phyloP scores from a whole-genome alignment of 2,888 invertebrate species.

The Machimus atricapillus region DNA sequence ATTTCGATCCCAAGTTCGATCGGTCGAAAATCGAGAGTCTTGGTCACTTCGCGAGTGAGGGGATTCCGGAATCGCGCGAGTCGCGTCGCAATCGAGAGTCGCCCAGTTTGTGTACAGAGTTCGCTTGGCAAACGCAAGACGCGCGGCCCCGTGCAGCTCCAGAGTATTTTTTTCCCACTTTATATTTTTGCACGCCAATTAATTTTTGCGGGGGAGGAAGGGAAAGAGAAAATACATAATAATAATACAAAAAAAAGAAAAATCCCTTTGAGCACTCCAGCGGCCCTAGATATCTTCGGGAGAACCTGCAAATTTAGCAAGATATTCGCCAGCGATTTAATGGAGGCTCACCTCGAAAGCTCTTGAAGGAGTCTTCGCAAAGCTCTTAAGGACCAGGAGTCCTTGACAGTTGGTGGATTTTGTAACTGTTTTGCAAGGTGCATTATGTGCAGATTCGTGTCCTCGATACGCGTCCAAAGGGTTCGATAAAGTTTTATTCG shows the following conservation, averaged over 20 bases:
- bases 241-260: too few species aligned
- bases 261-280: neutral
- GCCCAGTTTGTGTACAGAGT: neutral
- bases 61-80: neutral
- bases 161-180: neutral
- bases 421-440: constrained; percentile 19
- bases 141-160: neutral
- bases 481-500: neutral
- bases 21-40: neutral
- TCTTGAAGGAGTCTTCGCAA: neutral
- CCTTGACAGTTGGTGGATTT: constrained; percentile 20
- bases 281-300: neutral
- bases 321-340: neutral
- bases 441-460: constrained; percentile 30
- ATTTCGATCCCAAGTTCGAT: neutral
- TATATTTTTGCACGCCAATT: neutral
- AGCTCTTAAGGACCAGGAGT: constrained; percentile 4
- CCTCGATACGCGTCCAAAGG: neutral
- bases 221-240: too few species aligned
- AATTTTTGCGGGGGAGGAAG: too few species aligned
- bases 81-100: neutral
- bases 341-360: constrained; percentile 11
- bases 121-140: neutral
- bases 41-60: neutral
- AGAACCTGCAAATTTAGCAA: neutral